Evolutionary conservation across 2,888 invertebrate species (phyloP), one percentile per base, ranked within the genome.

Genomic region (Syrista parreyssii): DNA sequence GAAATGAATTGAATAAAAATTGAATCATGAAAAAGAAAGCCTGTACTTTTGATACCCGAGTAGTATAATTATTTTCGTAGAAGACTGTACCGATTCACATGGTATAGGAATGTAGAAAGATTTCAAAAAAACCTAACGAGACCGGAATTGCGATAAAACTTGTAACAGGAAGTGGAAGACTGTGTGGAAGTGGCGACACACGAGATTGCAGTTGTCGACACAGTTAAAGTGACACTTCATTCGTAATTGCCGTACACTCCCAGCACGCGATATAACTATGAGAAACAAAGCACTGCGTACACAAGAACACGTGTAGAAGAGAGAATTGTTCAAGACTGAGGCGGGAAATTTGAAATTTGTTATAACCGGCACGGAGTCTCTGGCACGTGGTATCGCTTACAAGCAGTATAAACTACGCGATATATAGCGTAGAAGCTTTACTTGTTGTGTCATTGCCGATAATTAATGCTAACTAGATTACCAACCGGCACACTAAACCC

Each of bases 381-480:
- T 55, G 55, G 9, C 55, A 55, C 79, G 81, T 83, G 84, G 72
- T 78, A 79, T 78, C 80, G 79, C 81, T 85, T 82, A 80, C 80
- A 81, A 81, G 77, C 23, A 55, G 55, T 23, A 23, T 23, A 2
- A 23, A 55, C 23, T 55, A 23, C 23, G 9, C 55, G 55, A 9
- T 23, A 55, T 55, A 23, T 23, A 3, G 23, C 15, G 55, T 55
- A 55, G 55, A 55, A 73, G 68, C 77, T 79, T 76, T 72, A 71
- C 77, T 81, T 76, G 77, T 81, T 81, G 76, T 82, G 79, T 84
- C 83, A 81, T 83, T 73, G 78, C 75, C 76, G 32, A 76, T 81
- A 84, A 86, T 84, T 85, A 83, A 79, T 79, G 80, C 77, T 81
- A 82, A 83, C 69, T 80, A 74, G 76, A 81, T 80, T 80, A 80